Evolutionary conservation across 1,140 invertebrate species (phyloP).

Genomic region (Brachionus rubens): DNA sequence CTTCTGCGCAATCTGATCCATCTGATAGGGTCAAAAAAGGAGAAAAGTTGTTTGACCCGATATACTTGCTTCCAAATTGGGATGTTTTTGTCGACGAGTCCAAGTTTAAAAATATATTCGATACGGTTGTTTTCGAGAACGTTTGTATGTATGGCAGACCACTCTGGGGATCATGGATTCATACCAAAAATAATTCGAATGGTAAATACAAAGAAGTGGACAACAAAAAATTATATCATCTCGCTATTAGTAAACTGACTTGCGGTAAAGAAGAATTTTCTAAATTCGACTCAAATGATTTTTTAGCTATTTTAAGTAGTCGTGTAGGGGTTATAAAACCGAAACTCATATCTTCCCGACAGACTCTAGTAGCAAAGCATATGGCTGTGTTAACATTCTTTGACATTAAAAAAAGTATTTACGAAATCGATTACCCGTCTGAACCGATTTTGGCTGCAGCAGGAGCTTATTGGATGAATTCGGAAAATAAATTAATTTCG

Average conservation of each 20-base stretch:
- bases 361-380: not conserved
- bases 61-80: constrained; percentile 19
- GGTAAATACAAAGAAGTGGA: not conserved
- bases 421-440: constrained; percentile 3
- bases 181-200: constrained; percentile 12
- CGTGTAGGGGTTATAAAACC: constrained; percentile 16
- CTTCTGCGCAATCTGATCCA: not conserved
- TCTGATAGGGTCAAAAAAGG: not conserved
- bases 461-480: not conserved
- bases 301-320: not conserved
- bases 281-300: not conserved
- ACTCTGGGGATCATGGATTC: constrained; percentile 3
- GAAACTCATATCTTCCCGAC: not conserved
- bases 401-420: not conserved
- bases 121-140: not conserved
- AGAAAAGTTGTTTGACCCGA: constrained; percentile 3
- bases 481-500: not conserved
- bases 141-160: not conserved
- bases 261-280: not conserved
- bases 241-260: not conserved
- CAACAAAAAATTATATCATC: not conserved
- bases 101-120: not conserved
- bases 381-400: constrained; percentile 4
- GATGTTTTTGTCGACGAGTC: not conserved
- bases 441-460: not conserved